A percentile compares a stretch with the other conserved stretches of the same genome.
These are phyloP conservation scores for Ylistrum balloti DNA, from an alignment of 1,140 invertebrate species.

Conservation along the genomic window DNA sequence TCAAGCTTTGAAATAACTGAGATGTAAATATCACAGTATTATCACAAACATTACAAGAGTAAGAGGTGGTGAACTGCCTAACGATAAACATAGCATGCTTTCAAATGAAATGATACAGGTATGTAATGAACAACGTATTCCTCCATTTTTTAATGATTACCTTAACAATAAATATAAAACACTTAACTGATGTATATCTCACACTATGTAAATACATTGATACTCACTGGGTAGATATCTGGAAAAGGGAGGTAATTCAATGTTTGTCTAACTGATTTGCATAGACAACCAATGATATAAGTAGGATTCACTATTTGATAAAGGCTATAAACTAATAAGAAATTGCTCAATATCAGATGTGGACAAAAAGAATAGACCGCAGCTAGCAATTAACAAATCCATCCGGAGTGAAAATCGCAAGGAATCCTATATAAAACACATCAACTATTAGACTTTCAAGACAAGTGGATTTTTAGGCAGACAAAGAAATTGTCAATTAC, in stretches of 20 bases:
- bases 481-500: no score
- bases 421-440: no score
- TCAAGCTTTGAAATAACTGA: no score
- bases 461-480: neutral
- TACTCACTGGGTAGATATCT: neutral
- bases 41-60: no score
- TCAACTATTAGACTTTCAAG: neutral
- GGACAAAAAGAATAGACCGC: neutral
- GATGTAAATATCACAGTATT: no score
- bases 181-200: neutral
- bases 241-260: neutral
- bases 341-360: no score
- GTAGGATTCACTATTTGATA: neutral
- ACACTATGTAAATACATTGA: neutral
- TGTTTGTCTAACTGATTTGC: neutral
- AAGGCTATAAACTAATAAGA: neutral
- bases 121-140: neutral
- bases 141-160: no score
- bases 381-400: neutral
- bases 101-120: neutral
- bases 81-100: no score
- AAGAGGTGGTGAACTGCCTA: no score
- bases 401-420: no score
- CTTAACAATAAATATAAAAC: neutral
- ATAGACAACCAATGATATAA: conserved; percentile 9